These are phyloP conservation scores for Terrapene triunguis DNA, from an alignment of 2,113 vertebrate species.

Conservation along the genomic window DNA sequence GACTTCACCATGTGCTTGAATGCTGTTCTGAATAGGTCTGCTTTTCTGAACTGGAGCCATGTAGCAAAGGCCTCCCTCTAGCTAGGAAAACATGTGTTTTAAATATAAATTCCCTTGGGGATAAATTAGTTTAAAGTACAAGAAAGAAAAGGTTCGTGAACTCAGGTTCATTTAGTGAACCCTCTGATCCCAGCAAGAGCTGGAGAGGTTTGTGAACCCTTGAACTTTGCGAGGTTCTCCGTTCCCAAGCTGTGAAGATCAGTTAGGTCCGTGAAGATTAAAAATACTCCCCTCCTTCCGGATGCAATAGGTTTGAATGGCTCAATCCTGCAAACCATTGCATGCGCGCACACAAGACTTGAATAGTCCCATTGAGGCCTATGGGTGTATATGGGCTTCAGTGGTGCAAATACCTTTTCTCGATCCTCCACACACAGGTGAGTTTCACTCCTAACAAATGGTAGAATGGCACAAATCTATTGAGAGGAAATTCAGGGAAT, in stretches of 20 bases:
- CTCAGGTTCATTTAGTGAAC: not conserved
- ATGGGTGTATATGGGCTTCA: not conserved
- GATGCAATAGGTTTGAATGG: not conserved
- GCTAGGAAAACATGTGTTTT: not conserved
- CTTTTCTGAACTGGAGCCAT: not conserved
- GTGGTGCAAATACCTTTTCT: not conserved
- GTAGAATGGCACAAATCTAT: not conserved
- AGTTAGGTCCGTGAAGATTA: not conserved
- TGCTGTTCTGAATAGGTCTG: not conserved
- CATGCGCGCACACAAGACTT: fast-evolving
- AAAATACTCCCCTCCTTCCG: not conserved
- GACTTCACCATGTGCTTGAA: fast-evolving
- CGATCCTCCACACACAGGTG: not conserved
- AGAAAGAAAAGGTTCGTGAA: not conserved
- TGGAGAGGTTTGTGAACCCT: not conserved
- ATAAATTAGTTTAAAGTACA: not conserved
- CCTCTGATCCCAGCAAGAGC: not conserved
- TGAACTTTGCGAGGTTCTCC: not conserved
- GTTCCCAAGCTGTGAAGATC: not conserved
- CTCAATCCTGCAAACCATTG: not conserved
- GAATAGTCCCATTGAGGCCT: not conserved
- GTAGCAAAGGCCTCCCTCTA: not conserved
- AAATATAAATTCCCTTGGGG: not conserved
- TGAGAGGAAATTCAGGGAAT: not conserved
- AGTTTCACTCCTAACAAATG: not conserved